Evolutionary conservation across 2,797 vertebrate genomes (phyloP).

Genomic region (Gephyroberyx darwinii): DNA sequence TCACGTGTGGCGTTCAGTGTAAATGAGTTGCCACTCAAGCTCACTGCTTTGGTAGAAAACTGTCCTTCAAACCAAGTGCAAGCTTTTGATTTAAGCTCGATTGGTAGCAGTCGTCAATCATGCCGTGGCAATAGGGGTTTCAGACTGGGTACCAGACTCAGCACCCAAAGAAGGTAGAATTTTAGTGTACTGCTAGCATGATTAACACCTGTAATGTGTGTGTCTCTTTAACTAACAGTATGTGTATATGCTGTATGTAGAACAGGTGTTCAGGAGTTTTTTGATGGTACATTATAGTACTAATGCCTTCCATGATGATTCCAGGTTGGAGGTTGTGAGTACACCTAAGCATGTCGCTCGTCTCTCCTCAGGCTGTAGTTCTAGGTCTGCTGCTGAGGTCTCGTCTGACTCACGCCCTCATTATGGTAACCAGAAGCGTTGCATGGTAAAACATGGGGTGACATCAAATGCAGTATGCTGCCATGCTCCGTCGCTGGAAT

Average conservation of each 20-base stretch:
- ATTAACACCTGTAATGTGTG: slow-evolving; percentile 19
- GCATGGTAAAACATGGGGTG: slow-evolving; percentile 57
- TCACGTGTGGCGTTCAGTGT: neutral
- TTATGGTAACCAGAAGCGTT: slow-evolving; percentile 56
- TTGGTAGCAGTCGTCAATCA: slow-evolving; percentile 39
- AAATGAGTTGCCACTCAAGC: neutral
- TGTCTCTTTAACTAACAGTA: no score
- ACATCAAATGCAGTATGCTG: slow-evolving; percentile 82
- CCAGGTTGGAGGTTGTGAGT: neutral
- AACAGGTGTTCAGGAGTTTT: neutral
- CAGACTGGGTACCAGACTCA: neutral
- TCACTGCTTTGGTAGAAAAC: neutral
- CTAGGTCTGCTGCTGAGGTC: slow-evolving; percentile 54
- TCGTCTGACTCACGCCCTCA: slow-evolving; percentile 55
- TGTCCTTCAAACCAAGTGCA: neutral
- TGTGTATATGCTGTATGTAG: neutral
- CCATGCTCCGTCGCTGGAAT: slow-evolving; percentile 80
- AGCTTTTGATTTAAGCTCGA: slow-evolving; percentile 25
- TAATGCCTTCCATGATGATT: neutral
- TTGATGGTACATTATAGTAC: neutral
- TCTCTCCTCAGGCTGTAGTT: slow-evolving; percentile 82
- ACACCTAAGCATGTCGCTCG: neutral
- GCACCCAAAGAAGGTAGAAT: neutral
- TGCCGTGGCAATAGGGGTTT: slow-evolving; percentile 54
- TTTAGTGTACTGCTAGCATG: slow-evolving; percentile 3